phyloP scores from a whole-genome alignment of 2,797 vertebrate species.

The Xiphophorus birchmanni region DNA sequence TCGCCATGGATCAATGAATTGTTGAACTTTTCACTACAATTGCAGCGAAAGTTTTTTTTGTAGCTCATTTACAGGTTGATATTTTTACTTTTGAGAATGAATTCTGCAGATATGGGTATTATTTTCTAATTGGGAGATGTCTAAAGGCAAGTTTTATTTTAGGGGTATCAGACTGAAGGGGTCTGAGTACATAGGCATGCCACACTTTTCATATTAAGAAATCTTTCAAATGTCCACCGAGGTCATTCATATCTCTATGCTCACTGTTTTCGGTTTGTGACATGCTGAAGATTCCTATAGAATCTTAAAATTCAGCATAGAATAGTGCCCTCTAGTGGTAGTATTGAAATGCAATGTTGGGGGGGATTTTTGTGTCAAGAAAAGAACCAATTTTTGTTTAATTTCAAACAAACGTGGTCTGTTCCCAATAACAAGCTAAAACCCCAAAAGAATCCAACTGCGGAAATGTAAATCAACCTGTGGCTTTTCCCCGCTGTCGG shows the following conservation, averaged over 20 bases:
- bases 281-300: background rate
- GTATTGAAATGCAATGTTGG: background rate
- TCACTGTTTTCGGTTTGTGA: background rate
- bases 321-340: slow-evolving; percentile 26
- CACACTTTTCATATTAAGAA: too few relatives aligned
- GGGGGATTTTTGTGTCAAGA: background rate
- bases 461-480: slow-evolving; percentile 36
- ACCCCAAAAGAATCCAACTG: slow-evolving; percentile 1
- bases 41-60: background rate
- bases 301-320: background rate
- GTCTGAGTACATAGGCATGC: too few relatives aligned
- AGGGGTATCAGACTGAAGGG: too few relatives aligned
- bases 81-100: background rate
- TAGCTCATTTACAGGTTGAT: background rate
- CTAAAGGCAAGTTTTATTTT: too few relatives aligned
- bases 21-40: background rate
- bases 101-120: too few relatives aligned
- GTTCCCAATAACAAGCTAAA: background rate
- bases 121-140: too few relatives aligned
- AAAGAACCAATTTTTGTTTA: background rate
- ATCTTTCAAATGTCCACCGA: background rate
- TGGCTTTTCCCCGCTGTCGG: background rate
- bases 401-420: slow-evolving; percentile 8
- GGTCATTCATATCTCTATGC: background rate
- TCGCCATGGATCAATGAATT: background rate